A percentile compares a stretch with the other conserved stretches of the same genome.
Evolutionary conservation across 1,140 invertebrate genomes (phyloP).

Genomic region (Camponotus floridanus): DNA sequence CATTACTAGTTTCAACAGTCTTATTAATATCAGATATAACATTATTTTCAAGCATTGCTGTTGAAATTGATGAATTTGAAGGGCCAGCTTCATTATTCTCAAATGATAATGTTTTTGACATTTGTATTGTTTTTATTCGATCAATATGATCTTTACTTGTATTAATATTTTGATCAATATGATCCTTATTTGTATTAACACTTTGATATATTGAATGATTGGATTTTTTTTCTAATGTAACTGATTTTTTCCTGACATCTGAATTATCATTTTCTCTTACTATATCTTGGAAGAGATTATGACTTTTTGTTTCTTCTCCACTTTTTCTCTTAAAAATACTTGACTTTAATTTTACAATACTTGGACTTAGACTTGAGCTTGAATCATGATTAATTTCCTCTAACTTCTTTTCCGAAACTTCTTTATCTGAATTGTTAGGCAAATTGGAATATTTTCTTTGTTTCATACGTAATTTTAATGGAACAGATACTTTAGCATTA

Average conservation of each 20-base stretch:
- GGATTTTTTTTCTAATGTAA: neutral
- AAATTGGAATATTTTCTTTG: neutral
- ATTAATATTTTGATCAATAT: neutral
- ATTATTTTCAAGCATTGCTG: neutral
- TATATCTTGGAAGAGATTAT: conserved; percentile 28
- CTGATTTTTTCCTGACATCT: neutral
- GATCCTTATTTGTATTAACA: neutral
- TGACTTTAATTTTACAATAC: conserved; percentile 50
- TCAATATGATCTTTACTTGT: neutral
- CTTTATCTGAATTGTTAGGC: neutral
- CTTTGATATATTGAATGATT: neutral
- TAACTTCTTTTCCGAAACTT: neutral
- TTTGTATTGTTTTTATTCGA: neutral
- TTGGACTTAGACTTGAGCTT: neutral
- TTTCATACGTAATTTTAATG: neutral
- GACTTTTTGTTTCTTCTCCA: neutral
- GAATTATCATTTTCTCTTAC: neutral
- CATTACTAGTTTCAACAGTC: neutral
- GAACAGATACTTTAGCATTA: too few species aligned
- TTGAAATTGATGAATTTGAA: neutral
- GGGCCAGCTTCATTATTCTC: neutral
- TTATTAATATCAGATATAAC: neutral
- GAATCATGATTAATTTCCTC: neutral
- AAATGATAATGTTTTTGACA: neutral
- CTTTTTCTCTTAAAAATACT: conserved; percentile 39